Percentiles rank a stretch among this genome's conserved stretches.
Conservation (phyloP, 2,888 invertebrate genomes). For the Strigamia maritima region DNA sequence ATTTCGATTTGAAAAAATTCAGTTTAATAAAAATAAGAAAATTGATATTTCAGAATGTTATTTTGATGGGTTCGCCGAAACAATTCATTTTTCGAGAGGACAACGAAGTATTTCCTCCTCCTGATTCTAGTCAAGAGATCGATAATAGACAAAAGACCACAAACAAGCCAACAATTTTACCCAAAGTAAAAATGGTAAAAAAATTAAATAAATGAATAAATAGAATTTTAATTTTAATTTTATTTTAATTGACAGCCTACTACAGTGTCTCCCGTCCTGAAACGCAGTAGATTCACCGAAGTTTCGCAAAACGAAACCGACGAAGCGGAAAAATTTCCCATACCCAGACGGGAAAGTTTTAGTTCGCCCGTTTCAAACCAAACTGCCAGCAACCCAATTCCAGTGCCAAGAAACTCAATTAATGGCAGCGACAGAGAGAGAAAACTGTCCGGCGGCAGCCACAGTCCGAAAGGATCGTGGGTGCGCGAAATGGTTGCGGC, state of each 20-base stretch:
- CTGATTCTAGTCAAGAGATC: not conserved
- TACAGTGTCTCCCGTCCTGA: not conserved
- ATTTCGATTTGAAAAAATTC: not conserved
- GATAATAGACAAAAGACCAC: not conserved
- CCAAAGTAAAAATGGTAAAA: not conserved
- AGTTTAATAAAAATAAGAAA: not conserved
- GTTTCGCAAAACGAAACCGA: not conserved
- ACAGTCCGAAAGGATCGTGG: not conserved
- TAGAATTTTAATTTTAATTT: not conserved
- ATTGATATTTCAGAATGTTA: not conserved
- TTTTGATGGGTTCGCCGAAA: not conserved
- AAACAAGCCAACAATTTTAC: not conserved
- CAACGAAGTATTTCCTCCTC: not conserved
- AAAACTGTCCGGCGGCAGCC: not conserved
- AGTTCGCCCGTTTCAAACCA: not conserved
- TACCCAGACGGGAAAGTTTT: not conserved
- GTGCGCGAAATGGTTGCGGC: constrained; percentile 26
- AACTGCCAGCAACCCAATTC: not conserved
- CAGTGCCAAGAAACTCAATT: not conserved
- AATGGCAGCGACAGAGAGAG: not conserved
- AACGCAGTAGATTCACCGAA: not conserved
- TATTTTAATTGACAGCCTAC: not conserved
- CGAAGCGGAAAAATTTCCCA: not conserved
- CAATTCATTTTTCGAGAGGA: not conserved
- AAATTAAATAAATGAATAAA: too few relatives aligned